phyloP scores from a whole-genome alignment of 2,113 vertebrate species.

The Triplophysa siluroides region DNA sequence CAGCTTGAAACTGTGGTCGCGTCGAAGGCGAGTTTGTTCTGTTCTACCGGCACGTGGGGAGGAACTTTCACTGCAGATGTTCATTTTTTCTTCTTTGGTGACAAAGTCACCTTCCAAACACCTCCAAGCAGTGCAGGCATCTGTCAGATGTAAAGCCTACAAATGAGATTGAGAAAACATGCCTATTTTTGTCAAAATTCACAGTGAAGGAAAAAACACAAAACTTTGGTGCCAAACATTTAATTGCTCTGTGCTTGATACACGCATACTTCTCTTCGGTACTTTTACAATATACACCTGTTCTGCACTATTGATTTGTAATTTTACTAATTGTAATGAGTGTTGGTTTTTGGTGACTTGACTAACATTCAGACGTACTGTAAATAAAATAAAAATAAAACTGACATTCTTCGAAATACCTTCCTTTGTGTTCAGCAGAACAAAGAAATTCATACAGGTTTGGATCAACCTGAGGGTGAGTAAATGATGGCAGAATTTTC shows the following conservation, averaged over 20 bases:
- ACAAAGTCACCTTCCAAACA: conserved; percentile 26
- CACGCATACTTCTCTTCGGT: background rate
- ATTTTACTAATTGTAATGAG: too few species aligned
- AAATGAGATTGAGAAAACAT: background rate
- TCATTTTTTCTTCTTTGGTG: conserved; percentile 12
- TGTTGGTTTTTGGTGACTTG: too few species aligned
- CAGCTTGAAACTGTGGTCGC: conserved; percentile 58
- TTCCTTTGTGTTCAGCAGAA: too few species aligned
- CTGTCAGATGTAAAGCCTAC: conserved; percentile 10
- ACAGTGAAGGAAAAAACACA: background rate
- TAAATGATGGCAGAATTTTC: too few species aligned
- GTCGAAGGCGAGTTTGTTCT: conserved; percentile 47
- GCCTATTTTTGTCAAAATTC: background rate
- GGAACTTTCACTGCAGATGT: conserved; percentile 31
- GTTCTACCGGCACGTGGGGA: conserved; percentile 14
- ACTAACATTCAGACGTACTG: too few species aligned
- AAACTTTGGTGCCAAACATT: background rate
- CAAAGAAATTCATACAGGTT: too few species aligned
- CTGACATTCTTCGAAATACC: too few species aligned
- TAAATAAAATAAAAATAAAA: too few species aligned
- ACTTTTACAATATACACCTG: background rate
- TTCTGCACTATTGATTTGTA: too few species aligned
- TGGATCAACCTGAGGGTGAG: too few species aligned
- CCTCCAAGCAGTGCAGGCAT: conserved; percentile 26
- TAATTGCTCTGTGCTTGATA: conserved; percentile 3